Evolutionary conservation across 2,113 vertebrate species (phyloP).

Genomic region (Pangasianodon gigas): DNA sequence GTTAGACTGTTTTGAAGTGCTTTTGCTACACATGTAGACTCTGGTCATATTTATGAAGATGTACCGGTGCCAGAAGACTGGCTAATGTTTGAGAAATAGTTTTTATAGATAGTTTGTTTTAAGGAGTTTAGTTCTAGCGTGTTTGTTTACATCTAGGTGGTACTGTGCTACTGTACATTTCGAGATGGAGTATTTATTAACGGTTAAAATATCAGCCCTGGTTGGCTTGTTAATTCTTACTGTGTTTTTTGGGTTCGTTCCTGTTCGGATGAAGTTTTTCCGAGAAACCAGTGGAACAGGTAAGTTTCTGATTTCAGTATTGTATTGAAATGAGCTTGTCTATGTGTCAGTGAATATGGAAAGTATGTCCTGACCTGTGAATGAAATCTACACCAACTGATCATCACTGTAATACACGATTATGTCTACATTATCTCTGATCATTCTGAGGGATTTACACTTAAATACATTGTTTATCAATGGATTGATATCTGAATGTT

Average conservation of each 20-base stretch:
- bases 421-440: not conserved
- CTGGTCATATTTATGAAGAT: not conserved
- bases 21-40: not conserved
- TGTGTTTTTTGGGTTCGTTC: constrained; percentile 75
- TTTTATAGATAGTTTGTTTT: not conserved
- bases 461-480: not conserved
- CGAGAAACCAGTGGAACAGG: constrained; percentile 70
- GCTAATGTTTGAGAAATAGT: not conserved
- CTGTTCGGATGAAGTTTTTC: constrained; percentile 73
- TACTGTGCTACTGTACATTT: no score
- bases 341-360: not conserved
- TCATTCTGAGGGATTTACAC: not conserved
- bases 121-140: not conserved
- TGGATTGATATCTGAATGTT: not conserved
- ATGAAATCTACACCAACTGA: not conserved
- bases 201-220: constrained; percentile 74
- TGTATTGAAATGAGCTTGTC: not conserved
- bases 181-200: constrained; percentile 67
- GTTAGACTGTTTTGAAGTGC: not conserved
- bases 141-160: constrained; percentile 26
- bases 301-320: constrained; percentile 44
- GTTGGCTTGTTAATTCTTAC: constrained; percentile 73
- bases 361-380: not conserved
- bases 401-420: not conserved
- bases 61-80: not conserved